Percentiles rank a stretch among this genome's conserved stretches.
Evolutionary conservation across 2,113 vertebrate species (phyloP).

Genomic region (Lamprotornis superbus): DNA sequence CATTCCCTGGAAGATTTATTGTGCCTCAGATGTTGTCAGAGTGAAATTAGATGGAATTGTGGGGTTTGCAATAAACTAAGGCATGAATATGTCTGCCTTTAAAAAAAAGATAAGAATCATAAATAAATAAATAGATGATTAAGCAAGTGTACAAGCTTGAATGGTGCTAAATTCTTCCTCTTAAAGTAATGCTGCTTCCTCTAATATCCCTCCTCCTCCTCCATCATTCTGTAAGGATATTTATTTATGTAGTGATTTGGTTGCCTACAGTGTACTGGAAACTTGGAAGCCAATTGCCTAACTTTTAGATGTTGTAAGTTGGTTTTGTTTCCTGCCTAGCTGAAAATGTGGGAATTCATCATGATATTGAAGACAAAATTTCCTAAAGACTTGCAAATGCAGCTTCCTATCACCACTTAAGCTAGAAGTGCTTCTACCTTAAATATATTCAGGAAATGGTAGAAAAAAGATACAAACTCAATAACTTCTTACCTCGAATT

Average conservation of each 20-base stretch:
- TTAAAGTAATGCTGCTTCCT: neutral
- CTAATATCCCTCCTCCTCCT: neutral
- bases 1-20: neutral
- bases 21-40: neutral
- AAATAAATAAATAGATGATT: neutral
- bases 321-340: neutral
- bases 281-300: neutral
- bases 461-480: neutral
- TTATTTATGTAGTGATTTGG: neutral
- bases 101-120: neutral
- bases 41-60: neutral
- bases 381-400: neutral
- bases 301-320: neutral
- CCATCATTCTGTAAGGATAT: neutral
- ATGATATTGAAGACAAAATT: neutral
- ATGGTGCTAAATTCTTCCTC: neutral
- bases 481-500: neutral
- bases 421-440: neutral
- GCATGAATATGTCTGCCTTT: neutral
- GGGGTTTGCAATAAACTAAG: neutral
- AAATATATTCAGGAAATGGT: neutral
- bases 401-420: neutral
- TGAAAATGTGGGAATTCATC: neutral
- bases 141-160: neutral
- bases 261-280: neutral